Base-by-base conservation (phyloP, 2,797 vertebrate genomes). In the Vipera ursinii region DNA sequence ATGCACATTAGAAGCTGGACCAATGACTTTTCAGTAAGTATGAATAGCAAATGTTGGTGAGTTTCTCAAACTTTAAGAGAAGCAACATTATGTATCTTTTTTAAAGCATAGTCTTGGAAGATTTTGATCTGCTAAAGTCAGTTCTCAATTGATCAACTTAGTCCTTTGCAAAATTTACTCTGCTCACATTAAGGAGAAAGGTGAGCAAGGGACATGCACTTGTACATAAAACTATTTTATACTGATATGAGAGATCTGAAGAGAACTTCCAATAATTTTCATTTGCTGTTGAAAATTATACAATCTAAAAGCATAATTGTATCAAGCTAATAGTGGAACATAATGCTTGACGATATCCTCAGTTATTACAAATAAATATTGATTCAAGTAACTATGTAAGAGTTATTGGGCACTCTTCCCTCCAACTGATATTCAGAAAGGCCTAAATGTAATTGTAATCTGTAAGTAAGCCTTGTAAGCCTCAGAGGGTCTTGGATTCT, bases 11-110 rank as follows among this genome's bases (percentile, higher is more conserved):
- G 99, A 99, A 97, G 99, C 99, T 0, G 99, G 99, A 9, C 97
- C 98, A 53, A 98, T 99, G 98, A 95, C 99, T 89, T 99, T 99
- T 97, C 99, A 99, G 99, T 99, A 95, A 99, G 99, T 99, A 93
- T 8, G 85, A 86, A 55, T 86, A 53, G 38, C 7, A 82, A 82
- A 82, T 22, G 3, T 82, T 82, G 57, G 57, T 59, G 57, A 59
- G 57, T 17, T 73, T 73, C 65, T 32, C 14, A 73, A 59, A 59
- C 20, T 59, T 22, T 59, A 59, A 59, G 17, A 59, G 57, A 59
- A 59, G 17, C 20, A 20, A 59, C 57, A 7, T 59, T 20, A 59
- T 22, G 57, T 59, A 20, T 59, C 20, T 1, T 22, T 59, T 59
- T 59, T 59, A 59, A 59, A 59, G 20, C 57, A 59, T 59, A 59